A percentile compares a stretch with the other conserved stretches of the same genome.
Evolutionary conservation across 2,888 invertebrate genomes (phyloP).

Genomic region (Calameuta pallipes): DNA sequence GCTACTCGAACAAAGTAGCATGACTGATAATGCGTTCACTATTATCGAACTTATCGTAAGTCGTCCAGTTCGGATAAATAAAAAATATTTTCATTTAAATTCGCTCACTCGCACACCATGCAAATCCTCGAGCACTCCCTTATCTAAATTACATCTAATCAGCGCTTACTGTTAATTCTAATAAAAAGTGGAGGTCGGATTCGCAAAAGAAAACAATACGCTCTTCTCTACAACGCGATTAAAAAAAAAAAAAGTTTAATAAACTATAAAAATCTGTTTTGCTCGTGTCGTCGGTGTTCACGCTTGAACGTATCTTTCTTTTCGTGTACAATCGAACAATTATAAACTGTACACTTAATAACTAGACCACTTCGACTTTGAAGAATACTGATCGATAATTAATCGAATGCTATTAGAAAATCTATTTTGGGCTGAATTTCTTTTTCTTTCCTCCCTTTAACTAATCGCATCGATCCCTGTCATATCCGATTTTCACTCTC

Average conservation of each 20-base stretch:
- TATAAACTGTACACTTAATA: background rate
- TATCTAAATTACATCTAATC: conserved; percentile 15
- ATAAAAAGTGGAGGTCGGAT: conserved; percentile 7
- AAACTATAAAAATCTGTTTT: background rate
- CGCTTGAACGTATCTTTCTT: conserved; percentile 7
- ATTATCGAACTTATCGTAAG: background rate
- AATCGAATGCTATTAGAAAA: background rate
- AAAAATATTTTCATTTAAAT: background rate
- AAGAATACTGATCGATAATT: background rate
- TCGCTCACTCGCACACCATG: background rate
- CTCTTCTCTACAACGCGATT: conserved; percentile 14
- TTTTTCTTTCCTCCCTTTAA: background rate
- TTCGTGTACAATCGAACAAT: conserved; percentile 14
- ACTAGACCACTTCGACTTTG: background rate
- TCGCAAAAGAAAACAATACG: conserved; percentile 8
- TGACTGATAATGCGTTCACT: background rate
- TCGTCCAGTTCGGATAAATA: background rate
- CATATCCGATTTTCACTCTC: background rate
- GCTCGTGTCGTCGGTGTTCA: background rate
- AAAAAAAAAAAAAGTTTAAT: conserved; percentile 13
- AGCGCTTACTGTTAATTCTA: conserved; percentile 6
- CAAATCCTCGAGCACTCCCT: conserved; percentile 5
- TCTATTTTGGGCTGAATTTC: background rate
- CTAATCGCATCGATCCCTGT: background rate
- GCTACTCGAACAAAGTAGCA: background rate